Conservation (phyloP, 2,113 vertebrate species). For the Oncorhynchus masou region DNA sequence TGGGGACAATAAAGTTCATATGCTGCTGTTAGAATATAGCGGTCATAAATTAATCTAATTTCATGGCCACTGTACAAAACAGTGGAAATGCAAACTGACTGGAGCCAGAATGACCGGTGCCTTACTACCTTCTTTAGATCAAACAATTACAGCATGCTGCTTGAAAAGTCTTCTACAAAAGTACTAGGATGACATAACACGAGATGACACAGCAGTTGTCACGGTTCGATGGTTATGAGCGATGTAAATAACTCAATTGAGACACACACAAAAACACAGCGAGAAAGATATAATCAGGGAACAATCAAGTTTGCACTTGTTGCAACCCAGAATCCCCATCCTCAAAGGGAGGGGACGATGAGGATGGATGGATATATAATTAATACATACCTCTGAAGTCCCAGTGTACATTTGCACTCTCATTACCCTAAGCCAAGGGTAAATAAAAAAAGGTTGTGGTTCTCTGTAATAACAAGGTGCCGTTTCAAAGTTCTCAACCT, state of each 20-base stretch:
- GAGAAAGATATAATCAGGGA: slow-evolving; percentile 63
- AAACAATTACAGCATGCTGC: not conserved
- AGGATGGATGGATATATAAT: slow-evolving; percentile 55
- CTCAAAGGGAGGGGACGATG: slow-evolving; percentile 61
- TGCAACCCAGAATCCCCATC: slow-evolving; percentile 58
- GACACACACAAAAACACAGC: not conserved
- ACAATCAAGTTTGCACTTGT: slow-evolving; percentile 72
- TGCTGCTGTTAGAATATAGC: no score
- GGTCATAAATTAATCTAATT: no score
- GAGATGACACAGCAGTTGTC: slow-evolving; percentile 20
- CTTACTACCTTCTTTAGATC: not conserved
- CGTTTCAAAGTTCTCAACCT: slow-evolving; percentile 65
- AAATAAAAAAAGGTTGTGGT: slow-evolving; percentile 27
- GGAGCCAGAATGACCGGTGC: not conserved
- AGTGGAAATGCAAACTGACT: slow-evolving; percentile 9
- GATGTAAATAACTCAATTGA: slow-evolving; percentile 49
- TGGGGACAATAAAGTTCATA: no score
- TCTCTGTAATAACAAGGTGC: slow-evolving; percentile 72
- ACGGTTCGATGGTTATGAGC: slow-evolving; percentile 31
- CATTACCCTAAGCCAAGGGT: slow-evolving; percentile 72
- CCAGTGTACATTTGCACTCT: slow-evolving; percentile 65
- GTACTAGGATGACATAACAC: slow-evolving; percentile 1
- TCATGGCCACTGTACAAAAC: not conserved
- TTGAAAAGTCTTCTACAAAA: slow-evolving; percentile 11
- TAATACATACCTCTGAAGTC: slow-evolving; percentile 70